Conservation (phyloP, 1,140 invertebrate species). For the Drosophila kurseongensis region DNA sequence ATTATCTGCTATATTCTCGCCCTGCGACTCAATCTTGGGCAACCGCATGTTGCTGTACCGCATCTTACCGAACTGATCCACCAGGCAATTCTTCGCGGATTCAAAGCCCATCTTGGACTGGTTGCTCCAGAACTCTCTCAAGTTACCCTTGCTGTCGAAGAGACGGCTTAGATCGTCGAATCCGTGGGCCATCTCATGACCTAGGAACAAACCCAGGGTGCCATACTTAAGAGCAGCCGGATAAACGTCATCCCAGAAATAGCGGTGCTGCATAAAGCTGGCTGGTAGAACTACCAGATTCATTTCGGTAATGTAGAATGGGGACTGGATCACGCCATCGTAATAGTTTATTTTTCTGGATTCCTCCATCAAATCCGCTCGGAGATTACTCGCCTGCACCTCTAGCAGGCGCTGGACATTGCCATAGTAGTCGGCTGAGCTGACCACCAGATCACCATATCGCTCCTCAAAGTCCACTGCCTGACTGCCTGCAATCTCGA, state of each 20-base stretch:
- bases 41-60: conserved; percentile 87
- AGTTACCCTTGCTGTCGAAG: conserved; percentile 89
- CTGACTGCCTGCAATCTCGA: conserved; percentile 53
- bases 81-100: conserved; percentile 93
- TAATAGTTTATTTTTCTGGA: conserved; percentile 88
- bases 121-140: conserved; percentile 93
- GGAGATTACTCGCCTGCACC: conserved; percentile 89
- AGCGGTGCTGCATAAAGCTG: conserved; percentile 96
- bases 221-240: conserved; percentile 97
- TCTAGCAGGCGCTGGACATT: conserved; percentile 91
- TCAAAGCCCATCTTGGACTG: conserved; percentile 95
- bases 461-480: conserved; percentile 83
- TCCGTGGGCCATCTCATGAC: conserved; percentile 89
- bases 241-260: conserved; percentile 93
- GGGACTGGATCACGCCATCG: conserved; percentile 93
- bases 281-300: conserved; percentile 98
- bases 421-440: conserved; percentile 92
- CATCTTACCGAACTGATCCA: conserved; percentile 94
- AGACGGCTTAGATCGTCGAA: conserved; percentile 88
- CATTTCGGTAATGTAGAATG: conserved; percentile 98
- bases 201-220: conserved; percentile 95
- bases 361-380: conserved; percentile 91
- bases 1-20: conserved; percentile 97
- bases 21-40: conserved; percentile 90
- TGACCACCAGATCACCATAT: conserved; percentile 85